Base-by-base conservation (phyloP, 2,888 invertebrate genomes). In the Nysson spinosus region DNA sequence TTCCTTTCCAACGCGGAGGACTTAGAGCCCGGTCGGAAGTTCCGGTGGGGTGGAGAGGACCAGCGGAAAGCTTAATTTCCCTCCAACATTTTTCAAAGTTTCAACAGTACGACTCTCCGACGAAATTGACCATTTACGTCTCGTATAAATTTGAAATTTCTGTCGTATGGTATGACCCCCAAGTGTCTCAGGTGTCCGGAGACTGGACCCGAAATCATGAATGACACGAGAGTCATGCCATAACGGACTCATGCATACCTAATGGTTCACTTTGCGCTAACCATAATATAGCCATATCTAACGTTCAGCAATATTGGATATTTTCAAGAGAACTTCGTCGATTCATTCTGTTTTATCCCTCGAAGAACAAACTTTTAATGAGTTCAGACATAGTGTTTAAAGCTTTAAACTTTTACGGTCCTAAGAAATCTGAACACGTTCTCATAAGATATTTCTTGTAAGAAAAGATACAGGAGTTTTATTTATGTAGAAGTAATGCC, bases 11-110 rank as follows among this genome's bases (percentile, higher is more conserved):
- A 14, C 16, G 39, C 6, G 20, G 20, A 35, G 24, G 22, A 39
- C 49, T 74, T 65, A 57, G 57, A 51, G 24, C 26, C 40, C 49
- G 42, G 9, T 20, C 49, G 42, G 22, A 51, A 64, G 47, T 61
- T 44, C 12, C 24, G 26, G 9, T 30, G 39, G 11, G 9, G 35
- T 26, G 32, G 40, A 58, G 43, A 28, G 39, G 17, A 32, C 24
- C 11, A 55, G 3, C 24, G 14, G 34, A 17, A 56, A 51, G 56
- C 60, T 63, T 75, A 68, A 70, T 70, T 75, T 74, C 37, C 55
- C 52, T 56, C 58, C 62, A 58, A 72, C 61, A 60, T 68, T 75
- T 63, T 71, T 65, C 62, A 65, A 60, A 69, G 60, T 73, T 78
- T 67, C 50, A 44, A 60, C 66, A 3, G 35, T 1, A 9, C 5